These are phyloP conservation scores for Fistularia tabacaria DNA, from an alignment of 2,797 vertebrate genomes.

Conservation along the genomic window DNA sequence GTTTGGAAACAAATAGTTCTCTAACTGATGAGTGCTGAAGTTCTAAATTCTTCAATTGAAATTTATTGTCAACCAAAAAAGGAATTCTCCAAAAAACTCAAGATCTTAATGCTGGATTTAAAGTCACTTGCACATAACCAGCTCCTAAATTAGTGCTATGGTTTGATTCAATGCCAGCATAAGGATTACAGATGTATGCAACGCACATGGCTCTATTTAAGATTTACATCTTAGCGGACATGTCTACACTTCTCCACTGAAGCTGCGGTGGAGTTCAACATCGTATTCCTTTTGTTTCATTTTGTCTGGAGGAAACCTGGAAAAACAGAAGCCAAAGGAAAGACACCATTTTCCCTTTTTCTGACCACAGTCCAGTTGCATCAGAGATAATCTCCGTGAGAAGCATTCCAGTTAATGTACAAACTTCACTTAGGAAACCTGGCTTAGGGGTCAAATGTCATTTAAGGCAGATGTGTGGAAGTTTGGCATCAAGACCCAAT, in stretches of 20 bases:
- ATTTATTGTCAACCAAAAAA: too few relatives aligned
- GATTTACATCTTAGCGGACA: constrained; percentile 29
- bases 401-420: constrained; percentile 2
- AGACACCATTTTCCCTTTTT: constrained; percentile 40
- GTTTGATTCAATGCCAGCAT: background rate
- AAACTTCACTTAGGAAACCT: constrained; percentile 44
- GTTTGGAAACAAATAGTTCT: too few relatives aligned
- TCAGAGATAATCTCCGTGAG: constrained; percentile 24
- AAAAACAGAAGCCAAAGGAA: constrained; percentile 56
- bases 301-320: constrained; percentile 48
- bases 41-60: too few relatives aligned
- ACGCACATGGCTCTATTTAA: constrained; percentile 12
- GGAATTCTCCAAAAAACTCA: too few relatives aligned
- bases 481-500: constrained; percentile 22
- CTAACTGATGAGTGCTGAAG: too few relatives aligned
- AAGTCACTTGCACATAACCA: too few relatives aligned
- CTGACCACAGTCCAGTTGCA: constrained; percentile 53
- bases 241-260: constrained; percentile 61
- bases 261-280: constrained; percentile 41
- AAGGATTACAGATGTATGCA: constrained; percentile 7
- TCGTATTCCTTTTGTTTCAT: constrained; percentile 50
- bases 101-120: too few relatives aligned
- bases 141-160: too few relatives aligned
- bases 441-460: constrained; percentile 50
- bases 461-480: constrained; percentile 72